Evolutionary conservation across 2,113 vertebrate genomes (phyloP).

Genomic region (Pleuronectes platessa): DNA sequence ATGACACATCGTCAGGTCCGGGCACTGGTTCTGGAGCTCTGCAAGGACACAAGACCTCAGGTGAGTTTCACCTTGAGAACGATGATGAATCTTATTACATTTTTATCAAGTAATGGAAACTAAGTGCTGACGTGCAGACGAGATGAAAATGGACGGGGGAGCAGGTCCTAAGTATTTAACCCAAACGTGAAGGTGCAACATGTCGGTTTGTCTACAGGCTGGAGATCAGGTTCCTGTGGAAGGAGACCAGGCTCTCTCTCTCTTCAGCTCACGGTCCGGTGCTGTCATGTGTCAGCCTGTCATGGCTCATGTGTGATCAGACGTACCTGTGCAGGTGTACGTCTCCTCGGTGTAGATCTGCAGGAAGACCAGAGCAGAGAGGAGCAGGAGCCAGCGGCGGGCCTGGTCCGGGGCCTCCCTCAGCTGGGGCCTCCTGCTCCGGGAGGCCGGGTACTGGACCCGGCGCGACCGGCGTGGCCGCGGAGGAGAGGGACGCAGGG

Average conservation of each 20-base stretch:
- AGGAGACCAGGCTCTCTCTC: too few species aligned
- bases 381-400: slow-evolving; percentile 74
- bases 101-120: too few species aligned
- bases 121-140: too few species aligned
- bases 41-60: background rate
- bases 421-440: slow-evolving; percentile 47
- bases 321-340: slow-evolving; percentile 55
- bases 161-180: too few species aligned
- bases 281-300: too few species aligned
- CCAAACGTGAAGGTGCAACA: too few species aligned
- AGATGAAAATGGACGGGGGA: too few species aligned
- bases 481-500: background rate
- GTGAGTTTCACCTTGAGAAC: background rate
- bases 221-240: too few species aligned
- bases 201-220: too few species aligned
- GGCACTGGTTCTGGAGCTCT: slow-evolving; percentile 54
- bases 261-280: too few species aligned
- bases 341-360: slow-evolving; percentile 81
- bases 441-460: slow-evolving; percentile 76
- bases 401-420: slow-evolving; percentile 67
- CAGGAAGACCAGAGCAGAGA: slow-evolving; percentile 75
- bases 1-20: background rate
- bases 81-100: too few species aligned
- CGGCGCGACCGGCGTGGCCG: slow-evolving; percentile 56
- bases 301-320: background rate